Evolutionary conservation across 2,113 vertebrate species (phyloP), one percentile per base, ranked within the genome.

Genomic region (Pitta sordida): DNA sequence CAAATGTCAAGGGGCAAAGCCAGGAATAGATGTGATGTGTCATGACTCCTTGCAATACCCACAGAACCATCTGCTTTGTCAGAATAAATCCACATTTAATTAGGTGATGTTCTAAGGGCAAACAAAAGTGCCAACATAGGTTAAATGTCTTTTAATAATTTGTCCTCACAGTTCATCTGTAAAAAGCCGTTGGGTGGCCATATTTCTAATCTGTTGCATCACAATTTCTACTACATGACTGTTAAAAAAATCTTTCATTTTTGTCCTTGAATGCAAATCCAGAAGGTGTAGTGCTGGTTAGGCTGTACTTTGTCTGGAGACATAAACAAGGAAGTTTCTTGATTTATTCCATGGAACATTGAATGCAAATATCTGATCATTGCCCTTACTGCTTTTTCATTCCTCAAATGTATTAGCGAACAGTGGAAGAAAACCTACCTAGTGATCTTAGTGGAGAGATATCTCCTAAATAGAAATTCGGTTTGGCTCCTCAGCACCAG

Each of bases 1-100:
- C 65, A 91, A 83, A 91, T 53, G 92, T 79, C 4, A 87, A 91
- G 78, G 76, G 67, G 67, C 46, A 88, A 71, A 88, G 82, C 78
- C 71, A 89, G 75, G 71, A 93, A 91, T 46, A 96, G 88, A 91
- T 74, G 34, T 75, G 67, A 51, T 77, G 49, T 95, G 93, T 85
- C 70, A 53, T 64, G 88, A 70, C 46, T 73, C 79, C 41, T 73
- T 83, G 41, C 75, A 64, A 58, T 41, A 80, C 91, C 91, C 78
- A 94, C 55, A 87, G 63, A 86, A 94, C 75, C 75, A 94, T 93
- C 78, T 96, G 93, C 49, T 63, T 83, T 93, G 87, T 91, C 93
- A 94, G 46, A 96, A 94, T 95, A 95, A 96, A 95, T 90, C 80
- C 87, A 91, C 71, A 73, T 91, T 90, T 94, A 94, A 93, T 94